Evolutionary conservation across 2,888 invertebrate genomes (phyloP).

Genomic region (Diabrotica balteata): DNA sequence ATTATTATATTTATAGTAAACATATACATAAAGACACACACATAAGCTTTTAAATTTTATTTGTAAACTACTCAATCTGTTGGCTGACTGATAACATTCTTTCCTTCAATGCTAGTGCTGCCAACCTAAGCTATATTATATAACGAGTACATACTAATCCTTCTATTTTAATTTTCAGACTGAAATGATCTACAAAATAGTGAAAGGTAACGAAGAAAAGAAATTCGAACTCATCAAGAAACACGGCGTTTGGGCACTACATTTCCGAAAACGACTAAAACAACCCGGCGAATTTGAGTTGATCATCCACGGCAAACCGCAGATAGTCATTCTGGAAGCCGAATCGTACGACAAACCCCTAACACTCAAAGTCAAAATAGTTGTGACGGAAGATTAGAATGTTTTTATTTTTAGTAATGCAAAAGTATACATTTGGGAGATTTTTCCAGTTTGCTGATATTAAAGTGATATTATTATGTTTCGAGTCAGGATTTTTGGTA

Average conservation of each 20-base stretch:
- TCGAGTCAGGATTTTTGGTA: too few relatives aligned
- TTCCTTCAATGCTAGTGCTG: too few relatives aligned
- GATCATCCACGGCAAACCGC: slow-evolving; percentile 64
- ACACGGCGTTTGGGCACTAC: slow-evolving; percentile 67
- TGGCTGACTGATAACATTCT: too few relatives aligned
- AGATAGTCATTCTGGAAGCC: slow-evolving; percentile 51
- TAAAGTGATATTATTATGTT: neutral
- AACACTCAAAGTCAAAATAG: slow-evolving; percentile 62
- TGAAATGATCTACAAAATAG: slow-evolving; percentile 66
- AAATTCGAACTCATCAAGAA: slow-evolving; percentile 67
- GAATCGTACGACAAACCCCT: slow-evolving; percentile 65
- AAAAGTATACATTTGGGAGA: too few relatives aligned
- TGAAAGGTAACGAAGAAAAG: slow-evolving; percentile 65
- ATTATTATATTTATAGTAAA: too few relatives aligned
- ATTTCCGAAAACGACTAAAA: slow-evolving; percentile 66
- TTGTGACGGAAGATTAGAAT: slow-evolving; percentile 37
- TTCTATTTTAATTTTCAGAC: slow-evolving; percentile 53
- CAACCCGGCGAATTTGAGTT: slow-evolving; percentile 64
- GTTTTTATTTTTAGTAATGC: too few relatives aligned
- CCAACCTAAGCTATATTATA: too few relatives aligned
- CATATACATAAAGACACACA: too few relatives aligned
- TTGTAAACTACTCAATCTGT: too few relatives aligned
- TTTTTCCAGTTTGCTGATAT: neutral
- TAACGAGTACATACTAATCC: too few relatives aligned
- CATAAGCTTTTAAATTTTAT: too few relatives aligned